Conservation (phyloP, 2,888 invertebrate genomes). For the Dynastes grantii region DNA sequence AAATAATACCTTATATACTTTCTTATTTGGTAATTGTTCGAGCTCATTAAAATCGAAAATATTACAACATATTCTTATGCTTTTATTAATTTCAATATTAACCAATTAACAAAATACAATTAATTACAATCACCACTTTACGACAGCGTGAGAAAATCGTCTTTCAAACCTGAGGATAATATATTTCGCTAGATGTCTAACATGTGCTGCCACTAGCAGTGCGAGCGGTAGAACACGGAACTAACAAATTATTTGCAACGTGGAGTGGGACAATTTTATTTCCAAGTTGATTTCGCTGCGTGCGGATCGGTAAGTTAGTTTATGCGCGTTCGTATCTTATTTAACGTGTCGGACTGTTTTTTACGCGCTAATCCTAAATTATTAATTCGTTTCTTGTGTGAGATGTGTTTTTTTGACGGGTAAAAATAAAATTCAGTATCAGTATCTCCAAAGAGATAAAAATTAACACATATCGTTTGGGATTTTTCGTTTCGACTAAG, state of each 20-base stretch:
- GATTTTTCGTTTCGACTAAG: no score
- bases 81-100: conserved; percentile 30
- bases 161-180: not conserved
- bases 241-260: conserved; percentile 32
- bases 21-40: not conserved
- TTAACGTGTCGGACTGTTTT: not conserved
- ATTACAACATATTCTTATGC: conserved; percentile 17
- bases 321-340: not conserved
- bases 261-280: conserved; percentile 32
- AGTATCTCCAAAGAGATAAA: not conserved
- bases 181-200: conserved; percentile 43
- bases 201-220: conserved; percentile 47
- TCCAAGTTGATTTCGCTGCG: not conserved
- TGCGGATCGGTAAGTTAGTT: not conserved
- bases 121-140: conserved; percentile 26
- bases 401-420: not conserved
- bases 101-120: conserved; percentile 35
- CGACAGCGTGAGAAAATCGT: conserved; percentile 19
- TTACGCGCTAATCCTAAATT: not conserved
- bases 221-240: conserved; percentile 43
- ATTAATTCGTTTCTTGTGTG: not conserved
- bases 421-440: not conserved
- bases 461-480: not conserved
- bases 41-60: conserved; percentile 3
- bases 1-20: no score